Evolutionary conservation across 2,797 vertebrate species (phyloP), one percentile per base, ranked within the genome.

Genomic region (Sternotherus odoratus): DNA sequence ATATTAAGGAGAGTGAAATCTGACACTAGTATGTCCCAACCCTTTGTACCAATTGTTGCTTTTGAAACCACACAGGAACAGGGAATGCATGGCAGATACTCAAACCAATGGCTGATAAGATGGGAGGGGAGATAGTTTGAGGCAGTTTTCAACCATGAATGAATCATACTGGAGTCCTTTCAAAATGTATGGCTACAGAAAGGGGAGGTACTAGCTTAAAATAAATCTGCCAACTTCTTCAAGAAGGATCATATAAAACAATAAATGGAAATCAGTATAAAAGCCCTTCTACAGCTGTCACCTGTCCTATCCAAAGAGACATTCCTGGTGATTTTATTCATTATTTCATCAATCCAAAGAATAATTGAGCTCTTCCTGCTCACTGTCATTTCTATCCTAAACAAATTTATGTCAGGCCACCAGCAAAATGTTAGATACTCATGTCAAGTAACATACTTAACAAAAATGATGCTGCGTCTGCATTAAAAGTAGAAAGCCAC

Each of bases 21-120:
- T 78, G 69, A 82, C 83, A 91, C 91, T 88, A 94, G 82, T 69
- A 91, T 36, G 87, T 79, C 21, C 80, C 77, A 63, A 46, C 90
- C 79, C 96, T 97, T 95, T 96, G 87, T 90, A 82, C 88, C 86
- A 92, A 93, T 86, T 94, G 80, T 88, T 94, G 89, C 89, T 94
- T 97, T 85, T 93, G 94, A 96, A 97, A 77, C 51, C 21, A 94
- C 0, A 11, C 4, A 90, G 12, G 86, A 89, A 91, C 81, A 90
- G 81, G 86, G 79, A 94, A 92, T 90, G 85, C 87, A 89, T 11
- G 83, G 90, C 77, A 90, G 92, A 95, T 83, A 97, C 82, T 94
- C 83, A 93, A 87, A 87, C 83, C 48, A 79, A 80, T 36, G 75
- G 81, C 24, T 87, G 86, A 94, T 87, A 74, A 66, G 30, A 77